Conservation (phyloP, 2,113 vertebrate genomes). For the Pelecanus crispus region DNA sequence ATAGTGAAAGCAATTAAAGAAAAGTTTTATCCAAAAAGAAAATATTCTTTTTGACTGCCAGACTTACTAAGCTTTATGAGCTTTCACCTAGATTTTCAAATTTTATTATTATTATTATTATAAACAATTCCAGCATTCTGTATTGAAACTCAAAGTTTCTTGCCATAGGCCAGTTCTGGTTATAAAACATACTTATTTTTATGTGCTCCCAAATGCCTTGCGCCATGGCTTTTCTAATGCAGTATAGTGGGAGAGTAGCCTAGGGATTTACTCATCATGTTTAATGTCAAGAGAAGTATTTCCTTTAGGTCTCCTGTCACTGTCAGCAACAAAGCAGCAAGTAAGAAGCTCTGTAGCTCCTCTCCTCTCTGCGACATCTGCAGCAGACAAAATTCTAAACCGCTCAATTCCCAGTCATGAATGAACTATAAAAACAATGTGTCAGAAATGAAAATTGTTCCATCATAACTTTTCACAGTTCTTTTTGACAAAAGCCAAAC, state of each 20-base stretch:
- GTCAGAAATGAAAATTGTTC: conserved; percentile 81
- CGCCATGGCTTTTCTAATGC: background rate
- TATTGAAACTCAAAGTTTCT: background rate
- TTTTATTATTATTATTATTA: background rate
- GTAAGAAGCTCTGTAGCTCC: conserved; percentile 42
- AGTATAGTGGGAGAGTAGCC: conserved; percentile 15
- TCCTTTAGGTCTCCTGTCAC: conserved; percentile 39
- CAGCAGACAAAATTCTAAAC: conserved; percentile 65
- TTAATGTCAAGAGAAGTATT: conserved; percentile 8
- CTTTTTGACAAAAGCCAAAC: conserved; percentile 80
- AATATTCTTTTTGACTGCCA: background rate
- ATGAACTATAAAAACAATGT: conserved; percentile 76
- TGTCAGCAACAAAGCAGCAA: conserved; percentile 67
- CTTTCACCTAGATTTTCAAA: background rate
- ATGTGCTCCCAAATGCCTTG: background rate
- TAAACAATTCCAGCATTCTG: background rate
- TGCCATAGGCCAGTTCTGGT: background rate
- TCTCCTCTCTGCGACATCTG: conserved; percentile 60
- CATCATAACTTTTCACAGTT: conserved; percentile 81
- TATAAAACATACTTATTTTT: background rate
- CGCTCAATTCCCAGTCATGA: conserved; percentile 75
- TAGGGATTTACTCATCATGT: conserved; percentile 59
- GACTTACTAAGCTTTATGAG: background rate
- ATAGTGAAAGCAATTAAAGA: background rate
- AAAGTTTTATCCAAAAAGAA: background rate